Evolutionary conservation across 2,113 vertebrate genomes (phyloP).

Genomic region (Phalacrocorax carbo): DNA sequence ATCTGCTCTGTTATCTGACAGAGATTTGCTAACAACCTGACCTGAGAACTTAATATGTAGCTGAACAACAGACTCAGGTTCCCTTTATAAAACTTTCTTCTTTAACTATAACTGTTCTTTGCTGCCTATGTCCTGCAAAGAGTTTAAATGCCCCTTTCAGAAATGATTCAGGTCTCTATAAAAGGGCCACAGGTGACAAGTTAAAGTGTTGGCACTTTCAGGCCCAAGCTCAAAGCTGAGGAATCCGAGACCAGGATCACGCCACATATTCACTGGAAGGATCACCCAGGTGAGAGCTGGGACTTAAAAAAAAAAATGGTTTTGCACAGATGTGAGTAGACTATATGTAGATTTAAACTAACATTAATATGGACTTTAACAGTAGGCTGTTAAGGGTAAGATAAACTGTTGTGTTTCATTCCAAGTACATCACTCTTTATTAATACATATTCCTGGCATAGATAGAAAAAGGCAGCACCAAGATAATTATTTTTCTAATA

Average conservation of each 20-base stretch:
- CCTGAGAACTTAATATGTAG: background rate
- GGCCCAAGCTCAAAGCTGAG: background rate
- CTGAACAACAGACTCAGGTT: background rate
- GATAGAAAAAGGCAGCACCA: background rate
- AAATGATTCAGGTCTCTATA: background rate
- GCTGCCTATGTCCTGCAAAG: background rate
- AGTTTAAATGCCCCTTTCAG: background rate
- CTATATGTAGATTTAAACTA: background rate
- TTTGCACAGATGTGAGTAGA: background rate
- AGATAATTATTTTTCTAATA: background rate
- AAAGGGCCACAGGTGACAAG: background rate
- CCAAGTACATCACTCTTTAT: background rate
- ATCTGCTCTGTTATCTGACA: background rate
- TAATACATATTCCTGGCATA: background rate
- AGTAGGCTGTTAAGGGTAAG: background rate
- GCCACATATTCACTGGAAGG: background rate
- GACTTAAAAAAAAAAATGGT: background rate
- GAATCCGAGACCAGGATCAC: background rate
- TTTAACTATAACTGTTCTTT: background rate
- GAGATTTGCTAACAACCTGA: background rate
- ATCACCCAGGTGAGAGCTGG: background rate
- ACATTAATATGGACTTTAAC: background rate
- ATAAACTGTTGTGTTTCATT: background rate
- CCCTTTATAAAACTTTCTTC: background rate
- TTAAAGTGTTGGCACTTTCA: background rate